phyloP scores from a whole-genome alignment of 2,797 vertebrate genomes.

The Avahi laniger region DNA sequence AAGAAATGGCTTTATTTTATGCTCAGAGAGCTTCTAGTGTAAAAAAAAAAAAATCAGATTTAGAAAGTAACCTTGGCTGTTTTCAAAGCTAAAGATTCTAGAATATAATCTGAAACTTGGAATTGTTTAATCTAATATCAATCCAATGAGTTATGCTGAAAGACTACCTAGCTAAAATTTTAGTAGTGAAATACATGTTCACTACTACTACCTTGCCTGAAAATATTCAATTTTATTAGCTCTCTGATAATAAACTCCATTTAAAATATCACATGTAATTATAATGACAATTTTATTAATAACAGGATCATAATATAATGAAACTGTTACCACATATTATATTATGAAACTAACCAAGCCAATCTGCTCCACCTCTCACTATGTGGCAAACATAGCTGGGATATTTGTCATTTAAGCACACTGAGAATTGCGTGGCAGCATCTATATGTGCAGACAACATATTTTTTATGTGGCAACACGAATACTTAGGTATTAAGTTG shows the following conservation, averaged over 20 bases:
- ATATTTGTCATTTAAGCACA: neutral
- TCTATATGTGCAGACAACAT: neutral
- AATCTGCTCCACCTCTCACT: neutral
- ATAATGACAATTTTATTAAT: neutral
- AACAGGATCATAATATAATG: neutral
- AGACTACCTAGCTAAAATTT: neutral
- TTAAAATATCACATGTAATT: constrained; percentile 14
- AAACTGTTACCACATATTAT: neutral
- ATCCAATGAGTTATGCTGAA: constrained; percentile 4
- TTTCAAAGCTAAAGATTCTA: neutral
- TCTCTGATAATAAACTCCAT: neutral
- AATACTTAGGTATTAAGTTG: neutral
- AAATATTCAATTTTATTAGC: constrained; percentile 11
- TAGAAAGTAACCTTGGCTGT: neutral
- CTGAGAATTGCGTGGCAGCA: neutral
- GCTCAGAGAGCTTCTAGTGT: neutral
- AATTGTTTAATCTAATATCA: neutral
- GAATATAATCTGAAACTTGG: neutral
- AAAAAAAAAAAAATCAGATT: neutral
- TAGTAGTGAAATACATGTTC: neutral
- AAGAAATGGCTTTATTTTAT: neutral
- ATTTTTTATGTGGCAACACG: neutral
- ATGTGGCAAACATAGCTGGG: neutral
- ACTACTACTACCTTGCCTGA: constrained; percentile 8
- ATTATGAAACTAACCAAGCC: neutral